Conservation (phyloP, 23 tunicate species). For the Clavelina lepadiformis region DNA sequence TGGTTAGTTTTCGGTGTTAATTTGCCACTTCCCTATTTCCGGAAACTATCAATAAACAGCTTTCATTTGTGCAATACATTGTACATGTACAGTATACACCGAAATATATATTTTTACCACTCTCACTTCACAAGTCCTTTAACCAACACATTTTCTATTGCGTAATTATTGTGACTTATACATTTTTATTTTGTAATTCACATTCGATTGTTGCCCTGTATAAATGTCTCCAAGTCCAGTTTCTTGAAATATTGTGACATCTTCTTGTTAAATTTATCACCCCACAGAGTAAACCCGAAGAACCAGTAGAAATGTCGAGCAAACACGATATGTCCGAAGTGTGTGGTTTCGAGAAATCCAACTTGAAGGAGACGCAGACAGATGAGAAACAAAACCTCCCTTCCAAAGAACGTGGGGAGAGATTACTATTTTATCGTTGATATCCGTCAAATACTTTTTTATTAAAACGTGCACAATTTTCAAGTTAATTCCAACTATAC, state of each 20-base stretch:
- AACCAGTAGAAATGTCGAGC: constrained; percentile 19
- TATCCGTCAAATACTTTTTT: not conserved
- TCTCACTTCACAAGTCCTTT: too few species aligned
- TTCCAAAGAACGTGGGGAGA: constrained; percentile 29
- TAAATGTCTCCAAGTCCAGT: too few species aligned
- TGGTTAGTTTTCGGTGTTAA: not conserved
- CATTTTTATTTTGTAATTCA: too few species aligned
- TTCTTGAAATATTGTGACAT: too few species aligned
- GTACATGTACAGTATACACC: too few species aligned
- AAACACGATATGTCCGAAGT: constrained; percentile 75
- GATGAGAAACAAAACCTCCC: constrained; percentile 55
- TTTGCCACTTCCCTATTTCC: not conserved
- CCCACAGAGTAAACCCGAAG: too few species aligned
- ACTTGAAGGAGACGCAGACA: constrained; percentile 53
- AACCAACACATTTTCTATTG: too few species aligned
- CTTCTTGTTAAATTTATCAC: too few species aligned
- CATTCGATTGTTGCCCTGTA: too few species aligned
- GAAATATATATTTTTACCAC: too few species aligned
- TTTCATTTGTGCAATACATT: too few species aligned
- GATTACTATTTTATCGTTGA: not conserved
- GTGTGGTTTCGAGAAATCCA: constrained; percentile 44
- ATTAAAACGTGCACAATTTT: not conserved
- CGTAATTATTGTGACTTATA: too few species aligned
- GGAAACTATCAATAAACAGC: not conserved
- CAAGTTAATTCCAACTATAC: not conserved